Percentiles rank a stretch among this genome's conserved stretches.
Evolutionary conservation across 2,888 invertebrate genomes (phyloP).

Genomic region (Yponomeuta malinellus): DNA sequence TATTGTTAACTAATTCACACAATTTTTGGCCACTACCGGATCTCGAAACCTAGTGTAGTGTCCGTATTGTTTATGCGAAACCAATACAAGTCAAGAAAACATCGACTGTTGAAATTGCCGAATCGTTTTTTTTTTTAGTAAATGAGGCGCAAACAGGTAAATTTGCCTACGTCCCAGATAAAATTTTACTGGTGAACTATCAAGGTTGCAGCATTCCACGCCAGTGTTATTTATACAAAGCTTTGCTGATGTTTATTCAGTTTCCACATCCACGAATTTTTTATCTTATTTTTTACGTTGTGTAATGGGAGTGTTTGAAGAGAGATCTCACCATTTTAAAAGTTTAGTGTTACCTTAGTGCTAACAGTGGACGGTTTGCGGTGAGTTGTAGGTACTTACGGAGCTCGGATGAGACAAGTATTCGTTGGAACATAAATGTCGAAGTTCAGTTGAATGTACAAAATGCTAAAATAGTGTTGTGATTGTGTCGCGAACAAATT

Average conservation of each 20-base stretch:
- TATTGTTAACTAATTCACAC: conserved; percentile 75
- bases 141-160: conserved; percentile 2
- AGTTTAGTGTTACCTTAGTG: not conserved
- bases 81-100: not conserved
- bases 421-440: conserved; percentile 12
- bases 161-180: not conserved
- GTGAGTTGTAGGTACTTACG: not conserved
- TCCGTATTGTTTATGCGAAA: not conserved
- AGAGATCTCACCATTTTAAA: conserved; percentile 1
- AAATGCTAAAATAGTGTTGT: not conserved
- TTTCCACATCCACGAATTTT: conserved; percentile 60
- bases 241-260: conserved; percentile 53
- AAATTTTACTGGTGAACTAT: conserved; percentile 13
- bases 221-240: conserved; percentile 58
- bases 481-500: not conserved
- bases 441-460: conserved; percentile 10
- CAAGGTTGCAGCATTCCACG: conserved; percentile 53
- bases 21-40: conserved; percentile 55
- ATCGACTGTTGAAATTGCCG: too few relatives aligned
- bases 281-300: conserved; percentile 43
- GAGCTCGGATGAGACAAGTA: not conserved
- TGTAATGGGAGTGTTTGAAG: conserved; percentile 21
- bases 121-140: not conserved
- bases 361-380: not conserved
- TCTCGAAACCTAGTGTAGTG: conserved; percentile 26